phyloP scores from a whole-genome alignment of 2,113 vertebrate species.

The Chunga burmeisteri region DNA sequence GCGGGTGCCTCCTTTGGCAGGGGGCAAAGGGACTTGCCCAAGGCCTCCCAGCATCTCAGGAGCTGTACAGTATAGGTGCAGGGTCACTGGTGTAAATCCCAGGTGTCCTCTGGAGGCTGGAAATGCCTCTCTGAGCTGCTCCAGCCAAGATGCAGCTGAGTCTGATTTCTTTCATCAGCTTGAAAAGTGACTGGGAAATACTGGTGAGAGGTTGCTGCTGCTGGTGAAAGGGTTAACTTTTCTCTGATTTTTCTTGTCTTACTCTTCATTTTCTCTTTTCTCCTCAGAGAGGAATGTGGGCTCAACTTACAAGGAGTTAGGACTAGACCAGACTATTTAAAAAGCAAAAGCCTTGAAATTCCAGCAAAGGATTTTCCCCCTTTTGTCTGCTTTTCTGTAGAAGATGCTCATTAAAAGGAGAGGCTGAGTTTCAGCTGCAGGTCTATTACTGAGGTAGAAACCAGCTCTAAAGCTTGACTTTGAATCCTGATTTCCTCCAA shows the following conservation, averaged over 20 bases:
- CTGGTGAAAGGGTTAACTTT: background rate
- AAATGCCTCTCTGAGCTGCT: background rate
- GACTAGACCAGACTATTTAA: background rate
- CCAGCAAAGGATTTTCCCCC: background rate
- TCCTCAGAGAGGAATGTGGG: background rate
- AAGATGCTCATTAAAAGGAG: background rate
- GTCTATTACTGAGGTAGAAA: background rate
- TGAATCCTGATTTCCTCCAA: background rate
- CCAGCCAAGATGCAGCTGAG: background rate
- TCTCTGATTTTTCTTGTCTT: background rate
- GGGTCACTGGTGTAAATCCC: background rate
- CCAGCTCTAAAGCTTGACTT: background rate
- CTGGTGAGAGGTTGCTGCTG: background rate
- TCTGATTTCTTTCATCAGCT: background rate
- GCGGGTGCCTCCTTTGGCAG: background rate
- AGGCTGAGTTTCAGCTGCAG: background rate
- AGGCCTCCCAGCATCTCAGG: background rate
- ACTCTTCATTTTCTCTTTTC: background rate
- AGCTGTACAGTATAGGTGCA: background rate
- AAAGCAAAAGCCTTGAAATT: background rate
- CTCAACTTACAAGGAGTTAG: background rate
- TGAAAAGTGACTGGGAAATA: background rate
- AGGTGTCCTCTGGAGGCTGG: background rate
- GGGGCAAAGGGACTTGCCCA: background rate
- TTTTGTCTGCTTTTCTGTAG: background rate